These are phyloP conservation scores for Lathronympha strigana DNA, from an alignment of 2,888 invertebrate species.

Conservation along the genomic window DNA sequence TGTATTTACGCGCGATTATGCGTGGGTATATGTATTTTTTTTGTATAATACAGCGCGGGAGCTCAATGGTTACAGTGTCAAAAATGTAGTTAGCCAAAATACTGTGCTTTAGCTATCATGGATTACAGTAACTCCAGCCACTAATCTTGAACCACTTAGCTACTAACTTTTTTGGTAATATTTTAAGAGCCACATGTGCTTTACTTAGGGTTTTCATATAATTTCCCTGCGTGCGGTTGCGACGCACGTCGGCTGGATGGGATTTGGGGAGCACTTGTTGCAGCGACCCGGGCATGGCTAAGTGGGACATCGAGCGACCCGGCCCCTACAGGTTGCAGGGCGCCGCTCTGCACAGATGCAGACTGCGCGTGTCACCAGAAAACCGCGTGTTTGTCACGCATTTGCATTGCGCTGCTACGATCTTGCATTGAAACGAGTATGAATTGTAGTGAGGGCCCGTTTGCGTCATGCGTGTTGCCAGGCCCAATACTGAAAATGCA, in stretches of 20 bases:
- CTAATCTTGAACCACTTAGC: no score
- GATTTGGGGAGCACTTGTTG: slow-evolving; percentile 26
- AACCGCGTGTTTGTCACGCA: slow-evolving; percentile 3
- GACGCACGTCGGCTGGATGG: background rate
- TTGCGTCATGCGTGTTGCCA: no score
- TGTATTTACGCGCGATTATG: no score
- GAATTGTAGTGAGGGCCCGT: background rate
- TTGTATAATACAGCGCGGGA: no score
- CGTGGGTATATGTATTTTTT: no score
- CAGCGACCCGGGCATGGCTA: slow-evolving; percentile 23
- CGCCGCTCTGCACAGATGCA: slow-evolving; percentile 18
- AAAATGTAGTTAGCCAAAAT: no score
- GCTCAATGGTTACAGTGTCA: no score
- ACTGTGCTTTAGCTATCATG: no score
- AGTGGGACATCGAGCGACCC: slow-evolving; percentile 34
- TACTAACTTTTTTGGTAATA: no score
- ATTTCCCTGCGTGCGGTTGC: slow-evolving; percentile 9
- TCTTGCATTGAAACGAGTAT: background rate
- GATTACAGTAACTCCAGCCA: no score
- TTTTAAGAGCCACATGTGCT: no score
- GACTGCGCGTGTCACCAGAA: slow-evolving; percentile 10
- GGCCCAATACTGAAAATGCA: no score
- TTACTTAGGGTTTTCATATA: background rate
- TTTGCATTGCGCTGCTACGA: background rate
- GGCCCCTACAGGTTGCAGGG: slow-evolving; percentile 33